Percentiles rank a stretch among this genome's conserved stretches.
Conservation (phyloP, 2,888 invertebrate species). For the Oligia latruncula region DNA sequence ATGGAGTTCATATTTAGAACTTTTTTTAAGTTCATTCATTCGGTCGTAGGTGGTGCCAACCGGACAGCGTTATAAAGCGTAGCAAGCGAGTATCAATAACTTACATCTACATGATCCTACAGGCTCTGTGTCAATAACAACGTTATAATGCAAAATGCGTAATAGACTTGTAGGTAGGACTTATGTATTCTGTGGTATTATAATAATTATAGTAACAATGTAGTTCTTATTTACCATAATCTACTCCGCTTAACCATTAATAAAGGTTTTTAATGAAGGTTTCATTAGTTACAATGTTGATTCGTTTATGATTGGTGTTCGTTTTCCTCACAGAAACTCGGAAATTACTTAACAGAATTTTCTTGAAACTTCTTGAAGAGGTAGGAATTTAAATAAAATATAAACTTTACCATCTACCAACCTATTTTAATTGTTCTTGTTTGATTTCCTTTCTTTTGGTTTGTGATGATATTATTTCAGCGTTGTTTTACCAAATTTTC, state of each 20-base stretch:
- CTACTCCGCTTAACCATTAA: no score
- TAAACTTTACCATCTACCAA: neutral
- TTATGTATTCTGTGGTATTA: neutral
- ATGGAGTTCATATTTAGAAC: slow-evolving; percentile 42
- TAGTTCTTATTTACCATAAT: no score
- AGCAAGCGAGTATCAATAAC: neutral
- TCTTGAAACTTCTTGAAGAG: neutral
- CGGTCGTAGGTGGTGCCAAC: slow-evolving; percentile 43
- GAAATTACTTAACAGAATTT: neutral
- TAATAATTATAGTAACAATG: no score
- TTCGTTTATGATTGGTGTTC: neutral
- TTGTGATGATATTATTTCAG: no score
- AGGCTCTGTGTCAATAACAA: no score
- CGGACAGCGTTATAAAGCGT: slow-evolving; percentile 10
- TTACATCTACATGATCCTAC: no score
- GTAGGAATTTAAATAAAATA: neutral
- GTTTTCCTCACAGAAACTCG: neutral
- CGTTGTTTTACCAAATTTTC: no score
- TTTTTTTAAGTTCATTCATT: slow-evolving; percentile 38
- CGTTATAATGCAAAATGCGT: neutral
- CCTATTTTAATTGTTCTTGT: no score
- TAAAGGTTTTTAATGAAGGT: no score
- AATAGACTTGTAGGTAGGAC: neutral
- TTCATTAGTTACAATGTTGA: neutral
- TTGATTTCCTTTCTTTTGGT: no score